Conservation (phyloP, 2,888 invertebrate genomes). For the Lysandra coridon region DNA sequence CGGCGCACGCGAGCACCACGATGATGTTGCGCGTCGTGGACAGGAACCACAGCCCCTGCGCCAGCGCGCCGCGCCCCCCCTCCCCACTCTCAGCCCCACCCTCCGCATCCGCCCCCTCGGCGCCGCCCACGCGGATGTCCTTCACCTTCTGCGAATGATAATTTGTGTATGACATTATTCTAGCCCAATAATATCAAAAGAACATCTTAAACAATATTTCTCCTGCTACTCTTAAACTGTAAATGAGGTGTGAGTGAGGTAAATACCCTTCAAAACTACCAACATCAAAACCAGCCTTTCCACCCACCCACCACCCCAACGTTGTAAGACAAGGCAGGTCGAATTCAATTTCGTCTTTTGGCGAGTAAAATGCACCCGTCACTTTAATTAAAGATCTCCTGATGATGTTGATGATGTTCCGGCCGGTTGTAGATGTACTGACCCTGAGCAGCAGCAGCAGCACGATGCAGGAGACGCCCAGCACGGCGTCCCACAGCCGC, state of each 20-base stretch:
- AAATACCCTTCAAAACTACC: background rate
- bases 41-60: slow-evolving; percentile 85
- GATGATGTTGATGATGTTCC: background rate
- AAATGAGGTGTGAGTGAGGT: too few relatives aligned
- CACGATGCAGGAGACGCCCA: slow-evolving; percentile 85
- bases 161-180: background rate
- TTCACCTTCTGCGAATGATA: slow-evolving; percentile 83
- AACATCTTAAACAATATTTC: background rate
- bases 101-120: slow-evolving; percentile 49
- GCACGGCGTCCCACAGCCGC: slow-evolving; percentile 84
- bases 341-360: background rate
- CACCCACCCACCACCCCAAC: too few relatives aligned
- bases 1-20: slow-evolving; percentile 85
- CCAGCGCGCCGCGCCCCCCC: slow-evolving; percentile 60
- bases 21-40: slow-evolving; percentile 88
- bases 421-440: slow-evolving; percentile 46
- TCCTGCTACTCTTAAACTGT: background rate
- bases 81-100: slow-evolving; percentile 31
- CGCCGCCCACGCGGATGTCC: slow-evolving; percentile 77
- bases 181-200: background rate
- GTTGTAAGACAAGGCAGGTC: background rate
- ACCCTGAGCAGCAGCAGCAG: slow-evolving; percentile 86
- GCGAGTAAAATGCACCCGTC: background rate
- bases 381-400: background rate
- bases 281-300: background rate